A percentile compares a stretch with the other conserved stretches of the same genome.
Conservation (phyloP, 2,797 vertebrate species). For the Eupleurogrammus muticus region DNA sequence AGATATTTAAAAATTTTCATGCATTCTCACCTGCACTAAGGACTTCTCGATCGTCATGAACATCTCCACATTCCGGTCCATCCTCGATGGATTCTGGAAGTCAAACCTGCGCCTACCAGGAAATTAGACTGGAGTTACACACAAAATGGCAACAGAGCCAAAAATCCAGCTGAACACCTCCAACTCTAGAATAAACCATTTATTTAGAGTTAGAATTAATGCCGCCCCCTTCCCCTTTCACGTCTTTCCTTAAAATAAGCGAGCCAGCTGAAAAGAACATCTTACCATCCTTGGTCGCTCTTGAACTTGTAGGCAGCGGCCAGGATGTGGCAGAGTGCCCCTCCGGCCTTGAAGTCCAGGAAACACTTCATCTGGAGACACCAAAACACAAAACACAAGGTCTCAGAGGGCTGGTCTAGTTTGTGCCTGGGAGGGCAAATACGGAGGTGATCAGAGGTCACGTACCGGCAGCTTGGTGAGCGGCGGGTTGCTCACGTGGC, state of each 20-base stretch:
- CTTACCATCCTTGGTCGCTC: constrained; percentile 99
- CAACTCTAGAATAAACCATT: neutral
- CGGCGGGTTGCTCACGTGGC: constrained; percentile 97
- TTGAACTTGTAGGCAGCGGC: constrained; percentile 99
- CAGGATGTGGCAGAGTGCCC: constrained; percentile 95
- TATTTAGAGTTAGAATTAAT: neutral
- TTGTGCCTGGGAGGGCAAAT: neutral
- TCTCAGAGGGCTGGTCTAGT: too few species aligned
- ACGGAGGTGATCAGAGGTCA: neutral
- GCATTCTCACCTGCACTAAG: constrained; percentile 89
- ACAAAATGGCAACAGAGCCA: constrained; percentile 60
- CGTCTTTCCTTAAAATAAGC: neutral
- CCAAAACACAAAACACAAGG: constrained; percentile 27
- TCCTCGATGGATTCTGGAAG: constrained; percentile 98
- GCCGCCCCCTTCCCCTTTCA: too few species aligned
- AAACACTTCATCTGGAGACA: constrained; percentile 94
- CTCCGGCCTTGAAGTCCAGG: constrained; percentile 97
- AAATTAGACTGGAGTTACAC: constrained; percentile 83
- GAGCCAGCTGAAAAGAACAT: constrained; percentile 61
- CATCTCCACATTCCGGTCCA: constrained; percentile 99
- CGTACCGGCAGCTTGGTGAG: constrained; percentile 95
- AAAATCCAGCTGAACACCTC: constrained; percentile 21
- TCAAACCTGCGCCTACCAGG: constrained; percentile 96
- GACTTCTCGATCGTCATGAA: constrained; percentile 99
- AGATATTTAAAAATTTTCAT: neutral